These are phyloP conservation scores for Lasioglossum calceatum DNA, from an alignment of 2,888 invertebrate species.

Conservation along the genomic window DNA sequence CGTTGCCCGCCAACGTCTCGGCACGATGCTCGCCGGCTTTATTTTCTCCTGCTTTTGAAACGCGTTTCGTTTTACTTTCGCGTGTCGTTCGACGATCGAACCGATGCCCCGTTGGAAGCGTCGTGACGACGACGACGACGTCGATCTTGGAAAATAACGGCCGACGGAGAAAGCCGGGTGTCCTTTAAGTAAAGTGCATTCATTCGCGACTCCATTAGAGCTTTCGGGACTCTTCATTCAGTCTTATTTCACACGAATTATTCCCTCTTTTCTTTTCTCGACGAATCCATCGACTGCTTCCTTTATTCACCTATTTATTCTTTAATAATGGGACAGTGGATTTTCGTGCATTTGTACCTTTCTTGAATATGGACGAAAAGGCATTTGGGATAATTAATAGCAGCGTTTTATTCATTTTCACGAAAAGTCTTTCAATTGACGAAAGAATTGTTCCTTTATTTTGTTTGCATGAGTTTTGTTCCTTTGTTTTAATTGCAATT, in stretches of 20 bases:
- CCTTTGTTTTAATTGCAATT: no score
- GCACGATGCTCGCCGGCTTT: slow-evolving; percentile 32
- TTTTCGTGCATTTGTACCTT: background rate
- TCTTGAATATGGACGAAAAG: no score
- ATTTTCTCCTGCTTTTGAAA: slow-evolving; percentile 39
- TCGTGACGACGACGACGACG: slow-evolving; percentile 21
- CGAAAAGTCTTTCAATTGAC: no score
- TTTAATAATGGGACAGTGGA: background rate
- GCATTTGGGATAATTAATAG: no score
- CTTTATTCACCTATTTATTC: background rate
- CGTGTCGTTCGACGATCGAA: slow-evolving; percentile 19
- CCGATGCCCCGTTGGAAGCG: slow-evolving; percentile 4
- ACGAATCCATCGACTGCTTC: background rate
- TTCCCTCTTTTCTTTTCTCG: background rate
- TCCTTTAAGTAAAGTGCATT: slow-evolving; percentile 23
- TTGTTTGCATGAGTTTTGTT: no score
- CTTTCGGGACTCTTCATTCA: background rate
- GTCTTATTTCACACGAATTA: background rate
- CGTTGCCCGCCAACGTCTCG: slow-evolving; percentile 33
- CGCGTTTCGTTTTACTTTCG: slow-evolving; percentile 40
- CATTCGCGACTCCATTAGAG: slow-evolving; percentile 18
- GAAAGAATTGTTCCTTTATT: background rate
- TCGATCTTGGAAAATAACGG: slow-evolving; percentile 20
- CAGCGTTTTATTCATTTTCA: no score
- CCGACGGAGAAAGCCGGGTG: background rate